Percentiles rank a stretch among this genome's conserved stretches.
Conservation (phyloP, 2,113 vertebrate species). For the Hassar affinis region DNA sequence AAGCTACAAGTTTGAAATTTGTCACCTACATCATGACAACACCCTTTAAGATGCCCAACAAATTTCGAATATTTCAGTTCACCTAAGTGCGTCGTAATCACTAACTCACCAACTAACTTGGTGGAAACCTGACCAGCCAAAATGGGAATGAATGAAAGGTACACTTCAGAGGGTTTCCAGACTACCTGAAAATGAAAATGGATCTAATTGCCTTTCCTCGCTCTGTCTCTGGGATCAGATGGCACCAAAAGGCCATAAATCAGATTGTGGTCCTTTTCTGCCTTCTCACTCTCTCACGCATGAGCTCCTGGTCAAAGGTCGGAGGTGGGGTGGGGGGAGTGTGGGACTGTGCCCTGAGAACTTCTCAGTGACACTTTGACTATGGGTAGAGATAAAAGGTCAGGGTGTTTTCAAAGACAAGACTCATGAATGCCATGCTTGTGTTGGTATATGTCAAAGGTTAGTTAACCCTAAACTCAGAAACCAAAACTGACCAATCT, state of each 20-base stretch:
- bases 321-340: slow-evolving; percentile 11
- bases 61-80: neutral
- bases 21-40: too few species aligned
- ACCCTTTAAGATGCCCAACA: too few species aligned
- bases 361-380: slow-evolving; percentile 1
- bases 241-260: slow-evolving; percentile 70
- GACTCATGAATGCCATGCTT: slow-evolving; percentile 53
- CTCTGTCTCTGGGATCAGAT: slow-evolving; percentile 41
- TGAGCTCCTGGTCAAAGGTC: slow-evolving; percentile 63
- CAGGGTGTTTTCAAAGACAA: slow-evolving; percentile 43
- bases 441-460: slow-evolving; percentile 34
- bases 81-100: too few species aligned
- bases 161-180: slow-evolving; percentile 56
- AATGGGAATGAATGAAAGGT: slow-evolving; percentile 27
- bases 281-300: slow-evolving; percentile 62
- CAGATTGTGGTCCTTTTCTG: slow-evolving; percentile 68
- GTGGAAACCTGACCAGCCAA: slow-evolving; percentile 37
- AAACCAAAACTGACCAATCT: slow-evolving; percentile 29
- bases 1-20: too few species aligned
- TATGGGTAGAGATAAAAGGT: slow-evolving; percentile 25
- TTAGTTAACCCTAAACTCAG: slow-evolving; percentile 53
- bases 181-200: slow-evolving; percentile 53
- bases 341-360: neutral
- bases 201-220: slow-evolving; percentile 53
- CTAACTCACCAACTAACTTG: neutral